Evolutionary conservation across 2,113 vertebrate species (phyloP).

Genomic region (Zonotrichia leucophrys): DNA sequence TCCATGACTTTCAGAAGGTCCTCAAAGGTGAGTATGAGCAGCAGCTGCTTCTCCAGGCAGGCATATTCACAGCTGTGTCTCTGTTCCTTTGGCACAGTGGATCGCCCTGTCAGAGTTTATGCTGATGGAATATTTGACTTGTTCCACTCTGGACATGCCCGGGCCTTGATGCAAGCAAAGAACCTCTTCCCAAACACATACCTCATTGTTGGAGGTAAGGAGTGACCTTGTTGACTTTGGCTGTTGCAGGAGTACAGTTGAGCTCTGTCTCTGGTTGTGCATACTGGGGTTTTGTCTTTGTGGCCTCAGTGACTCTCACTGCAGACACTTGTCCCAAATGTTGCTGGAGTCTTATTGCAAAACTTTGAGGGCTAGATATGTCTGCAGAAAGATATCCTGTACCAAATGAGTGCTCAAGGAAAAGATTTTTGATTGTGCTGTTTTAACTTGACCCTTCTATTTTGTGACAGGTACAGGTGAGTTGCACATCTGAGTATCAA

Average conservation of each 20-base stretch:
- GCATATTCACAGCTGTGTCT: neutral
- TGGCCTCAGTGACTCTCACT: neutral
- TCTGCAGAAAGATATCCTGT: neutral
- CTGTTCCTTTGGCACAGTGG: constrained; percentile 72
- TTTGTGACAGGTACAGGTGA: neutral
- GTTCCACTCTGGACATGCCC: constrained; percentile 97
- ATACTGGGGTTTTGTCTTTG: neutral
- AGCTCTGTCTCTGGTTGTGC: neutral
- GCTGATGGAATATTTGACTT: constrained; percentile 98
- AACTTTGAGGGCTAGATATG: neutral
- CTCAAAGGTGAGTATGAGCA: neutral
- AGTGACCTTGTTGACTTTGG: constrained; percentile 16
- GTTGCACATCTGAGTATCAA: neutral
- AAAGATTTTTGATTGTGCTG: neutral
- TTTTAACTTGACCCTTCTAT: neutral
- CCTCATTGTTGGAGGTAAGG: constrained; percentile 95
- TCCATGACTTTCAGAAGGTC: neutral
- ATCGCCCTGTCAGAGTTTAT: constrained; percentile 93
- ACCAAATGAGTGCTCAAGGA: neutral
- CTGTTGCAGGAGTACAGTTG: neutral
- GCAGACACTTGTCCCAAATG: neutral
- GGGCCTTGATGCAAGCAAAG: constrained; percentile 98
- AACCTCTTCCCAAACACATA: constrained; percentile 97
- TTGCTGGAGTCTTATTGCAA: neutral
- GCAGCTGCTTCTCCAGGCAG: neutral